phyloP scores from a whole-genome alignment of 2,113 vertebrate species.

The Cichladusa arquata region DNA sequence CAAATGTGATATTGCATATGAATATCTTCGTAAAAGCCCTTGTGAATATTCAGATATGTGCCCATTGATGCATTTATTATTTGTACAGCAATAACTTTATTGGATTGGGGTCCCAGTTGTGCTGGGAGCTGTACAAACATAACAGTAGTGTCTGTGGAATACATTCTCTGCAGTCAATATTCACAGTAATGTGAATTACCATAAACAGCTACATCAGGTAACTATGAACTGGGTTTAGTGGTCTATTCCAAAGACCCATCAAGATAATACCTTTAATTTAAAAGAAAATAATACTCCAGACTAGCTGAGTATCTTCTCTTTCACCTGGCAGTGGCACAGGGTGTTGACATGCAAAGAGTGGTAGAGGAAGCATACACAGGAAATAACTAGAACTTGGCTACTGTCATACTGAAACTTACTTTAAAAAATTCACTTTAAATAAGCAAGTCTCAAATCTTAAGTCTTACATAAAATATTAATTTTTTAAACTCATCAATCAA shows the following conservation, averaged over 20 bases:
- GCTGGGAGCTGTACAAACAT: not conserved
- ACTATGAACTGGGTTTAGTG: not conserved
- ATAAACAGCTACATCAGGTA: slow-evolving; percentile 31
- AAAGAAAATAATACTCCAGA: not conserved
- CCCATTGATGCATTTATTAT: slow-evolving; percentile 49
- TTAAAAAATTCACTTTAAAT: not conserved
- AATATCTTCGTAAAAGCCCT: slow-evolving; percentile 32
- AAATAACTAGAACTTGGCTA: not conserved
- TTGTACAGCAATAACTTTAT: slow-evolving; percentile 35
- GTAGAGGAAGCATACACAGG: not conserved
- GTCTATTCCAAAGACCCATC: not conserved
- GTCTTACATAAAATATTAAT: not conserved
- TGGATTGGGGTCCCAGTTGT: slow-evolving; percentile 31
- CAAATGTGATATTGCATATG: slow-evolving; percentile 12
- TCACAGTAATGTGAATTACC: not conserved
- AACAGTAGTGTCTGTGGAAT: not conserved
- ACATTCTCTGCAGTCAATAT: not conserved
- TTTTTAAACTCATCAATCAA: not conserved
- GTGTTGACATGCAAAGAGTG: not conserved
- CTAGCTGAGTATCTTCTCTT: not conserved
- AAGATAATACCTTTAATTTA: not conserved
- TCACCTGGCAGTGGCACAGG: not conserved
- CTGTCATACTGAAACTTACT: not conserved
- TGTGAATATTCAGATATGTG: slow-evolving; percentile 58
- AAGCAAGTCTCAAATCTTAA: not conserved